phyloP scores from a whole-genome alignment of 2,797 vertebrate species.

The Gymnocypris eckloni region DNA sequence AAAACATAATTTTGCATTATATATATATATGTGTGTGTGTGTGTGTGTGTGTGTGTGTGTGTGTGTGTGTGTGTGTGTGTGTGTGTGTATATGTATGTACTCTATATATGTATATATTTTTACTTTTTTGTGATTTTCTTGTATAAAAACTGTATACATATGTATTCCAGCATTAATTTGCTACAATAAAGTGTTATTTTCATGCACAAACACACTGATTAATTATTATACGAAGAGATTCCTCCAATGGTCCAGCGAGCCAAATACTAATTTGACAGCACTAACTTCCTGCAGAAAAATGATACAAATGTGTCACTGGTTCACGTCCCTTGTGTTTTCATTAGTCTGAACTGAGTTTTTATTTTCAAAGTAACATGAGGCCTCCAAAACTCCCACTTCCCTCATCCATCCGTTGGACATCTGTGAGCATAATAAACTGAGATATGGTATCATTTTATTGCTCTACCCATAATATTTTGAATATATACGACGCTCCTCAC shows the following conservation, averaged over 20 bases:
- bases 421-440: constrained; percentile 25
- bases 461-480: constrained; percentile 22
- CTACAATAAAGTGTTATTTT: neutral
- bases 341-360: neutral
- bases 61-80: too few species aligned
- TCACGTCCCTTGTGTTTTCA: neutral
- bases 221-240: neutral
- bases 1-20: neutral
- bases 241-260: neutral
- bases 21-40: too few species aligned
- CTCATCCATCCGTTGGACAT: constrained; percentile 16
- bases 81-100: neutral
- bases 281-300: neutral
- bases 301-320: neutral
- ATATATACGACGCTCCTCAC: constrained; percentile 8
- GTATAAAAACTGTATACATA: neutral
- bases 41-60: too few species aligned
- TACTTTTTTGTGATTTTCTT: neutral
- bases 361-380: neutral
- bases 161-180: neutral
- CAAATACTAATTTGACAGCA: constrained; percentile 5
- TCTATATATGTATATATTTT: neutral
- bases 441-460: constrained; percentile 30
- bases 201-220: neutral
- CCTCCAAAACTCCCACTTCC: constrained; percentile 1